Conservation (phyloP, 2,113 vertebrate species). For the Nannobrachium achirus region DNA sequence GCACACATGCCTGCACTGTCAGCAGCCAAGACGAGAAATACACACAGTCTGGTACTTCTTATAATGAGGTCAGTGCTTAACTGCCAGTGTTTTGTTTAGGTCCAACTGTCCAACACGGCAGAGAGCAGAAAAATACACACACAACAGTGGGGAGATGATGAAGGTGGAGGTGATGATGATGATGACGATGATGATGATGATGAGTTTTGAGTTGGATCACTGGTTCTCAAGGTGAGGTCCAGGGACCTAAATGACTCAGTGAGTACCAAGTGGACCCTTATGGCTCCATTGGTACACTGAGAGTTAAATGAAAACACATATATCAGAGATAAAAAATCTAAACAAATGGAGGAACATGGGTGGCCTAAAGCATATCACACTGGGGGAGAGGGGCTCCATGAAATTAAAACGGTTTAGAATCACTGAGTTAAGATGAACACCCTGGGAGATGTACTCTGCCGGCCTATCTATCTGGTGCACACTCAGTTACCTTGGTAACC, state of each 20-base stretch:
- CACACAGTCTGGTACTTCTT: background rate
- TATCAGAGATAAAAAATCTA: too few relatives aligned
- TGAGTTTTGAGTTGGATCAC: constrained; percentile 17
- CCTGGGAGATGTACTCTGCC: constrained; percentile 4
- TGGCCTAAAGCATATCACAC: too few relatives aligned
- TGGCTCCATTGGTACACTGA: too few relatives aligned
- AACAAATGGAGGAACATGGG: too few relatives aligned
- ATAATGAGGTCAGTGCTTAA: constrained; percentile 63
- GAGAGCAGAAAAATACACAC: background rate
- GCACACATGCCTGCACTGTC: too few relatives aligned
- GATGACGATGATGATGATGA: constrained; percentile 23
- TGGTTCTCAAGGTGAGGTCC: background rate
- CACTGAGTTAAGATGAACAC: background rate
- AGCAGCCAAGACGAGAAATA: background rate
- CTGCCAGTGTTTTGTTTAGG: constrained; percentile 16
- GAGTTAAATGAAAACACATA: too few relatives aligned
- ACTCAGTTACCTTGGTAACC: constrained; percentile 93
- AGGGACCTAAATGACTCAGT: too few relatives aligned
- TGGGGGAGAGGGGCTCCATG: too few relatives aligned
- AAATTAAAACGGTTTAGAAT: too few relatives aligned
- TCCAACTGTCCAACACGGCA: background rate
- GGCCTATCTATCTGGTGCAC: constrained; percentile 39
- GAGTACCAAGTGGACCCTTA: too few relatives aligned
- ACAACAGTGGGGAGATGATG: background rate
- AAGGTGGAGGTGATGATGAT: constrained; percentile 6